A percentile compares a stretch with the other conserved stretches of the same genome.
phyloP scores from a whole-genome alignment of 2,113 vertebrate species.

The Chauna torquata region DNA sequence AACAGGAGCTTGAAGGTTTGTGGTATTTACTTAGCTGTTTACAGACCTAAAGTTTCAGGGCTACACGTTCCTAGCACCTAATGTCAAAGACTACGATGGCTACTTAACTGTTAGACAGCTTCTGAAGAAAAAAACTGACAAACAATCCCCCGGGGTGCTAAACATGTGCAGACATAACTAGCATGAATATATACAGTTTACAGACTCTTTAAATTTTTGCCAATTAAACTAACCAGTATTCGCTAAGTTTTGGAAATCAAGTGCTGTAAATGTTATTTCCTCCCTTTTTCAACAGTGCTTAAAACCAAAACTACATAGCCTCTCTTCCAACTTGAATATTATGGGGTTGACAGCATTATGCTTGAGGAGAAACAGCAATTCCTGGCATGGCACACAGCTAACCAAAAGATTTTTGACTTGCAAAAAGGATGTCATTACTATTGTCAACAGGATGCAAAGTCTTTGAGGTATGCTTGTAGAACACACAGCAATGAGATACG shows the following conservation, averaged over 20 bases:
- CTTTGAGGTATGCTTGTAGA: neutral
- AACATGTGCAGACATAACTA: neutral
- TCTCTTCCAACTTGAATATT: neutral
- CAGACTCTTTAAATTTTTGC: neutral
- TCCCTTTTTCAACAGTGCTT: neutral
- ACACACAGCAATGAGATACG: neutral
- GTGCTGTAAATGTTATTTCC: neutral
- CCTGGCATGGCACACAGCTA: neutral
- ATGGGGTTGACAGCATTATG: neutral
- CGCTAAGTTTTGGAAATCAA: neutral
- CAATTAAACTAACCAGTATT: neutral
- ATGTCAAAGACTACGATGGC: neutral
- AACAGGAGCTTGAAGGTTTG: neutral
- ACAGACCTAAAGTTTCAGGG: neutral
- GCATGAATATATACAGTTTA: neutral
- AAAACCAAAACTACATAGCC: neutral
- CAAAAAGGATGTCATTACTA: neutral
- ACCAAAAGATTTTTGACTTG: neutral
- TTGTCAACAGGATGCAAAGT: neutral
- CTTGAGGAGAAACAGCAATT: neutral
- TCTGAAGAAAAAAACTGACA: neutral
- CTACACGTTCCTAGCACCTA: neutral
- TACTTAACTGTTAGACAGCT: neutral
- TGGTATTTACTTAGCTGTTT: neutral
- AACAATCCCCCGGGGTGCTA: neutral